Base-by-base conservation (phyloP, 2,888 invertebrate genomes). In the Epistrophe eligans region DNA sequence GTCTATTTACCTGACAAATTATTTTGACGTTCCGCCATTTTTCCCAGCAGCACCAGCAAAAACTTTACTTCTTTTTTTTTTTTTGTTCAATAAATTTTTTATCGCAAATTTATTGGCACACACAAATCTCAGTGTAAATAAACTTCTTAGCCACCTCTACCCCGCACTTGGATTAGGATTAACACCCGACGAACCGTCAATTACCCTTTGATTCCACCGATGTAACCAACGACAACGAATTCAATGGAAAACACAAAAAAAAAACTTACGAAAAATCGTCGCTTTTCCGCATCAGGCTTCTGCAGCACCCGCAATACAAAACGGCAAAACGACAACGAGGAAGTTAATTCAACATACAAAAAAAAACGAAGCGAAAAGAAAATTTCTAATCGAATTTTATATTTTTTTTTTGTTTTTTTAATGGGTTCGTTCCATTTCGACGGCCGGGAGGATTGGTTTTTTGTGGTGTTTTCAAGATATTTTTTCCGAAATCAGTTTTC, bases 11-110 rank as follows among this genome's bases (percentile, higher is more conserved):
- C 87, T 87, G 87, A 91, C 79, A 92, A 91, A 90, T 91, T 92
- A 88, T 91, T 92, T 77, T 93, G 92, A 89, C 93, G 92, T 90
- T 92, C 92, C 82, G 92, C 92, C 92, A 92, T 92, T 89, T 87
- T 87, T 87, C 72, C 74, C 70, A 64, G 24, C 35, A 67, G 50
- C 71, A 64, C 57, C 28, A 67, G 58, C 48, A 72, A 77, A 58
- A 84, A 66, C 17, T 24, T 32, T 48, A 48, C 74, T 24, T 24
- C 24, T 84, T 32, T 40, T 15, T 60, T 60, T 17, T 35, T 40
- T 13, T 13, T 40, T 8, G 0, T 62, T 62, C 62, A 40, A 62
- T 43, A 24, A 62, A 62, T 9, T 24, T 43, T 40, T 62, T 62
- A 62, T 62, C 43, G 62, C 62, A 67, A 77, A 66, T 70, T 48